phyloP scores from a whole-genome alignment of 2,113 vertebrate species.

The Dascyllus trimaculatus region DNA sequence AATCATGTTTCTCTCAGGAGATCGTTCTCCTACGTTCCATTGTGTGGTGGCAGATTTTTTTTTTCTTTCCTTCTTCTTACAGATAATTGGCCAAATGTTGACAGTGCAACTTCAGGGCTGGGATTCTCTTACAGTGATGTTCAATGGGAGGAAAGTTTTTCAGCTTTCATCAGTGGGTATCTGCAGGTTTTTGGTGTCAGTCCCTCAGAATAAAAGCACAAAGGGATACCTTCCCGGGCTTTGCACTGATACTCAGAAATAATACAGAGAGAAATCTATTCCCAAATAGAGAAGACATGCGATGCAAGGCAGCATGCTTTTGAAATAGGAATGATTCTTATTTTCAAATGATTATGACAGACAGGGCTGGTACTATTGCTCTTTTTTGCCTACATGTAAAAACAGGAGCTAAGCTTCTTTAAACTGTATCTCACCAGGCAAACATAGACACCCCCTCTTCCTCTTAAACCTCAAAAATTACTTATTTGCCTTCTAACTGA shows the following conservation, averaged over 20 bases:
- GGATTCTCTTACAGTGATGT: conserved; percentile 19
- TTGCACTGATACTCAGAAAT: conserved; percentile 26
- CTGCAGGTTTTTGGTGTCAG: conserved; percentile 53
- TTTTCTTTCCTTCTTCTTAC: conserved; percentile 1
- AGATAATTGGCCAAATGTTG: conserved; percentile 48
- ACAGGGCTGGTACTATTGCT: background rate
- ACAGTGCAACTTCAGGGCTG: conserved; percentile 19
- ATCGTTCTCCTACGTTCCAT: background rate
- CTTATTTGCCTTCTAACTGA: conserved; percentile 53
- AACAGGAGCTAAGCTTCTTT: conserved; percentile 12
- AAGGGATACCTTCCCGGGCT: conserved; percentile 29
- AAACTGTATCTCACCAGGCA: conserved; percentile 30
- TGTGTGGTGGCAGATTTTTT: conserved; percentile 6
- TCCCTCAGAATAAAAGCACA: conserved; percentile 49
- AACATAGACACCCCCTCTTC: background rate
- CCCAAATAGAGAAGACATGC: conserved; percentile 10
- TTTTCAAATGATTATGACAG: conserved; percentile 1
- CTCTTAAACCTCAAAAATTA: background rate
- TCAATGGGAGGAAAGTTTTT: conserved; percentile 37
- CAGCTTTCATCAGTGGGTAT: conserved; percentile 42
- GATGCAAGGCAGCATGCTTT: conserved; percentile 23
- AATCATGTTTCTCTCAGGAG: conserved; percentile 19
- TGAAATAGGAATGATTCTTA: conserved; percentile 1
- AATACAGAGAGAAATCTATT: conserved; percentile 40
- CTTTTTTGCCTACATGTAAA: background rate